Conservation (phyloP, 2,888 invertebrate genomes). For the Tetanocera ferruginea region DNA sequence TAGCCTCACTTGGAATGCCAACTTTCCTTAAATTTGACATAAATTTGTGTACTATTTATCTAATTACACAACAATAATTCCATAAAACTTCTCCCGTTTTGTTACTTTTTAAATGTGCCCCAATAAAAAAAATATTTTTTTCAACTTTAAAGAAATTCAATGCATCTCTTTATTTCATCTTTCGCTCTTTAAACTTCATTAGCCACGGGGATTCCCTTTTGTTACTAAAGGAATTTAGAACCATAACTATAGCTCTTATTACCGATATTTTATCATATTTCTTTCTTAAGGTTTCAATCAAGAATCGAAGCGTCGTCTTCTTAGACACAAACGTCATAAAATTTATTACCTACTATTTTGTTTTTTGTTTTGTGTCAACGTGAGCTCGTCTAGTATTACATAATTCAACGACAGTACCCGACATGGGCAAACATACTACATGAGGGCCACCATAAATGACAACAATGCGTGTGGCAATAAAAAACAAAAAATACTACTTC, state of each 20-base stretch:
- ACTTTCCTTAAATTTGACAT: no score
- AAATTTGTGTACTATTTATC: no score
- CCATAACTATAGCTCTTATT: background rate
- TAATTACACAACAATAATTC: no score
- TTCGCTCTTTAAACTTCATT: background rate
- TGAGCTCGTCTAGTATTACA: no score
- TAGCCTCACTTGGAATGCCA: no score
- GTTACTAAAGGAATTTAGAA: background rate
- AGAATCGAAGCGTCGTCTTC: background rate
- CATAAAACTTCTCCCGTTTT: no score
- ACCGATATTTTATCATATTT: background rate
- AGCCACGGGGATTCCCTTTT: background rate
- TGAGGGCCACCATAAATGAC: background rate
- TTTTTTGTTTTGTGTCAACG: no score
- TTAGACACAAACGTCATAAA: background rate
- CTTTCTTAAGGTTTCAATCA: background rate
- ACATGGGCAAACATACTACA: background rate
- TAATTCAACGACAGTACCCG: background rate
- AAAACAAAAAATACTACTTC: background rate
- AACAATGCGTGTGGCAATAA: conserved; percentile 24
- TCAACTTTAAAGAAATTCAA: no score
- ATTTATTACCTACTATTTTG: background rate
- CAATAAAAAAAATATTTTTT: no score
- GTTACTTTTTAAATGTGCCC: no score
- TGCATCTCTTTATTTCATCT: background rate